Base-by-base conservation (phyloP, 2,888 invertebrate genomes). In the Ochropacha duplaris region DNA sequence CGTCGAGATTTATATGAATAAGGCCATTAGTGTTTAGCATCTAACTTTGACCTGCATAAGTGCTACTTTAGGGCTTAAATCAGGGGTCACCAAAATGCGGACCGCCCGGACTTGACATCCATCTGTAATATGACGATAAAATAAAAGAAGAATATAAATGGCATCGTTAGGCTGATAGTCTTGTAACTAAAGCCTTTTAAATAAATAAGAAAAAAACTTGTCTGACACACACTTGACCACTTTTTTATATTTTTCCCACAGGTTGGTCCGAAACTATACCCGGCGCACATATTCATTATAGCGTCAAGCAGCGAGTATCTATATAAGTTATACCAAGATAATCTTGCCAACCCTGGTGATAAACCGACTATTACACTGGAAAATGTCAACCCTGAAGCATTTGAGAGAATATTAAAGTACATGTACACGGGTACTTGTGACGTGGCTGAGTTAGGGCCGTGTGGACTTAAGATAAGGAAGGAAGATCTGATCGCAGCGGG, bases 201-300 rank as follows among this genome's bases (percentile, higher is more conserved):
- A 26, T 5, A 3, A 4, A 5, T 5, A 5, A 3, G 26, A 26
- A 28, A 8, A 5, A 28, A 8, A 28, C 28, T 8, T 8, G 8
- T 28, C 28, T 6, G 6, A 28, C 28, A 28, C 28, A 28, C 8
- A 26, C 2, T 14, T 34, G 26, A 26, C 14, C 8, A 39, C 1
- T 4, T n/a, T 4, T n/a, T n/a, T 36, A 6, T 36, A 6, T 36
- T 36, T n/a, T 2, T 36, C 22, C 70, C 69, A 14, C 71, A 95
- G 95, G 89, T 96, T 34, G 95, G 94, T 28, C 82, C 90, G 56
- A 93, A 93, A 66, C 81, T 80, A 2, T 96, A 95, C 85, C 94
- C 95, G 0, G 96, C 95, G 0, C 97, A 98, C 83, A 94, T 94
- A 67, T 96, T 94, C 81, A 94, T 98, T 55, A 80, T 97, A 0